phyloP scores from a whole-genome alignment of 2,888 invertebrate genomes.

The Cetonia aurata region DNA sequence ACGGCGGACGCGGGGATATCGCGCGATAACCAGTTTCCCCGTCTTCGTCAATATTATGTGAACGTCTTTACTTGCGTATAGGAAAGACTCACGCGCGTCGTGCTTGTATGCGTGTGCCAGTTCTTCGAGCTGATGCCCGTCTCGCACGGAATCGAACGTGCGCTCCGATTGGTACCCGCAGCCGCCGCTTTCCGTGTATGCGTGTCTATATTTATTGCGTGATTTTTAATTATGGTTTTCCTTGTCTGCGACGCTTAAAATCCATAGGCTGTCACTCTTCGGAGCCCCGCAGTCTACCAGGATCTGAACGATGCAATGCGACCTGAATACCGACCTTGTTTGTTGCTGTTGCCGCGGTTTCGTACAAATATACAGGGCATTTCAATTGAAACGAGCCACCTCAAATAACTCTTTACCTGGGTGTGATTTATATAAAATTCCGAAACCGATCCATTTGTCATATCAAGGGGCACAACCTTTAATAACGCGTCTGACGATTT shows the following conservation, averaged over 20 bases:
- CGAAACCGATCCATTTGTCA: too few species aligned
- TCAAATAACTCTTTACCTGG: too few species aligned
- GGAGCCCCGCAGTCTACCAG: conserved; percentile 64
- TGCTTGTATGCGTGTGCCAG: conserved; percentile 18
- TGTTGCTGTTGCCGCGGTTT: conserved; percentile 44
- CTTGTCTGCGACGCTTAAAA: conserved; percentile 50
- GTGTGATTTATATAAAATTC: too few species aligned
- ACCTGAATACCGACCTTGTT: conserved; percentile 64
- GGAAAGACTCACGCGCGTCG: background rate
- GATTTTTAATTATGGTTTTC: conserved; percentile 57
- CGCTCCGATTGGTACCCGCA: background rate
- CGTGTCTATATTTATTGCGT: conserved; percentile 55
- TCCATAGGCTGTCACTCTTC: conserved; percentile 56
- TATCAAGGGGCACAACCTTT: too few species aligned
- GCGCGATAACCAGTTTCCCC: conserved; percentile 29
- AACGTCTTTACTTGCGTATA: conserved; percentile 16
- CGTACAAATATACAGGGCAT: too few species aligned
- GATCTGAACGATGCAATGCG: conserved; percentile 56
- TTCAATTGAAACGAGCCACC: too few species aligned
- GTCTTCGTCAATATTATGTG: conserved; percentile 34
- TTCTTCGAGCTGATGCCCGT: conserved; percentile 33
- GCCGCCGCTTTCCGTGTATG: conserved; percentile 41
- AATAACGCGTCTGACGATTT: too few species aligned
- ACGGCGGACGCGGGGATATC: background rate
- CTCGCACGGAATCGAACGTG: conserved; percentile 38